These are phyloP conservation scores for Saturnia japonica DNA, from an alignment of 2,888 invertebrate species.

Conservation along the genomic window DNA sequence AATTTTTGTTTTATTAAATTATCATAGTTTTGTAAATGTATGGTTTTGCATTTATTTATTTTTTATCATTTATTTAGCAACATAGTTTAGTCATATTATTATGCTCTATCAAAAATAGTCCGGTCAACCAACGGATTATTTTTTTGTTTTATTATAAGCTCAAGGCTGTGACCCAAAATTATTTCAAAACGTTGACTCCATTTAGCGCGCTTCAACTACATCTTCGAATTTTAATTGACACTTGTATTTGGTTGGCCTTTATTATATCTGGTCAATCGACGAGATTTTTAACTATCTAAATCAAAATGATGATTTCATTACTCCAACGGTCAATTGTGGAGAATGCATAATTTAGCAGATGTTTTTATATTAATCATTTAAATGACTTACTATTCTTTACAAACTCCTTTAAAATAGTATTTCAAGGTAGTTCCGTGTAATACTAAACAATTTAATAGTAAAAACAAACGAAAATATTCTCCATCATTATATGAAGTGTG, in stretches of 20 bases:
- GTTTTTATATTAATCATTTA: neutral
- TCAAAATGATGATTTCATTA: neutral
- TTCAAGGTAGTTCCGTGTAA: constrained; percentile 5
- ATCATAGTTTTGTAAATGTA: too few species aligned
- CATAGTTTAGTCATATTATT: neutral
- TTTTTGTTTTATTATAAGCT: constrained; percentile 6
- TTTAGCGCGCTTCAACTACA: neutral
- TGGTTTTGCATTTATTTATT: too few species aligned
- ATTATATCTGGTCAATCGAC: neutral
- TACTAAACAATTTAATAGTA: neutral
- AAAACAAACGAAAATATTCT: constrained; percentile 6
- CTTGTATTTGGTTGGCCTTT: neutral
- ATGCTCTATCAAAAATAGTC: neutral
- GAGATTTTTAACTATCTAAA: neutral
- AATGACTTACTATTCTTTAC: neutral
- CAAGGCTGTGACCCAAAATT: constrained; percentile 6
- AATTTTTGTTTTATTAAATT: too few species aligned
- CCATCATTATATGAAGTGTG: constrained; percentile 1
- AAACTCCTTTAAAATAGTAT: neutral
- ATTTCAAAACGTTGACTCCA: neutral
- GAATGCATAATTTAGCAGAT: neutral
- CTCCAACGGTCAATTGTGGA: neutral
- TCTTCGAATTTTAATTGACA: neutral
- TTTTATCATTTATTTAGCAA: too few species aligned
- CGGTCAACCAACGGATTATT: neutral